phyloP scores from a whole-genome alignment of 2,113 vertebrate genomes.

The Glaucidium brasilianum region DNA sequence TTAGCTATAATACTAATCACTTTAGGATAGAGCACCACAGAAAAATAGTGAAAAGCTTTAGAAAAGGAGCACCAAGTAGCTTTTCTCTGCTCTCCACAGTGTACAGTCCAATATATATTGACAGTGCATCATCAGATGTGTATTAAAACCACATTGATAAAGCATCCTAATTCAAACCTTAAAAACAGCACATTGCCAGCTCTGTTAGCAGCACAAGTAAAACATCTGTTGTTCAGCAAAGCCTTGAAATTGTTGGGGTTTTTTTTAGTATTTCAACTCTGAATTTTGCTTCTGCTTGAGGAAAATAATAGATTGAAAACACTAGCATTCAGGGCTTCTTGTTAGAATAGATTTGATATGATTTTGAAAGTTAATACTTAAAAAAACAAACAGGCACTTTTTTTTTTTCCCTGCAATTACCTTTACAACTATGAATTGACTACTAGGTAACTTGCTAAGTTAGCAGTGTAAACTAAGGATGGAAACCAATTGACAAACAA shows the following conservation, averaged over 20 bases:
- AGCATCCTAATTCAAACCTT: not conserved
- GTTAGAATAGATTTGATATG: not conserved
- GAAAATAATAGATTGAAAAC: not conserved
- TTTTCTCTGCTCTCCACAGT: not conserved
- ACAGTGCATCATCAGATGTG: not conserved
- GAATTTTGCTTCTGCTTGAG: not conserved
- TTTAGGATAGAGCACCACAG: not conserved
- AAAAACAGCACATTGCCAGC: not conserved
- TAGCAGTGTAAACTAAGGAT: not conserved
- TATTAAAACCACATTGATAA: not conserved
- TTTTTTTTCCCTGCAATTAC: not conserved
- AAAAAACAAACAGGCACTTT: not conserved
- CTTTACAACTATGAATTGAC: not conserved
- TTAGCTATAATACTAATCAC: not conserved
- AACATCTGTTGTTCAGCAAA: not conserved
- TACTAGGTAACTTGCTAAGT: not conserved
- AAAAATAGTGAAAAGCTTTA: not conserved
- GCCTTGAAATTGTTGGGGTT: not conserved
- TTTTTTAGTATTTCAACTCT: not conserved
- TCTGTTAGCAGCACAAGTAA: not conserved
- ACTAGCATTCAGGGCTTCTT: not conserved
- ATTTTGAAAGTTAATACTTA: not conserved
- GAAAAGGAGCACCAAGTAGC: not conserved
- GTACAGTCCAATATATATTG: not conserved
- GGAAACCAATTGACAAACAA: not conserved